Conservation (phyloP, 2,113 vertebrate species). For the Apteryx owenii region DNA sequence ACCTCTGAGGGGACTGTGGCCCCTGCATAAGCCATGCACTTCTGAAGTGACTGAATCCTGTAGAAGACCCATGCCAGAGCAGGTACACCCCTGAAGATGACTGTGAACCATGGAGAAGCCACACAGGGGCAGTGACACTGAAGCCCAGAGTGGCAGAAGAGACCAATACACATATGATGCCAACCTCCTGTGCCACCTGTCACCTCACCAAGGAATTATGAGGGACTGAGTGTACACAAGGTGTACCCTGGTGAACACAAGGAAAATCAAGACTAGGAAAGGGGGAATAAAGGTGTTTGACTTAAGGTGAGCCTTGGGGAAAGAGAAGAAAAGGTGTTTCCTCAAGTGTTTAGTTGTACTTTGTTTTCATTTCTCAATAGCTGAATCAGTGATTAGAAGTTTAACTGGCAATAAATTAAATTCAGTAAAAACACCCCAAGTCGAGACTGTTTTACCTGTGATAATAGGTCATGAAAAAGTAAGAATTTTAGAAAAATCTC, state of each 20-base stretch:
- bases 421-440: background rate
- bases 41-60: background rate
- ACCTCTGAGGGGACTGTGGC: background rate
- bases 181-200: background rate
- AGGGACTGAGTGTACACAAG: background rate
- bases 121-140: background rate
- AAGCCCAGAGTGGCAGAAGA: background rate
- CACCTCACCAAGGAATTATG: background rate
- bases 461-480: background rate
- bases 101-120: background rate
- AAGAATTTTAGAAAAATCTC: background rate
- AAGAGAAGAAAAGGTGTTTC: background rate
- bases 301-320: background rate
- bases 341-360: background rate
- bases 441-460: background rate
- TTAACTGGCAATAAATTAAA: slow-evolving; percentile 17
- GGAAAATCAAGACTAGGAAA: background rate
- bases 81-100: background rate
- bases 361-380: background rate
- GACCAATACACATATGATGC: background rate
- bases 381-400: background rate
- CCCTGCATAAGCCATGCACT: background rate
- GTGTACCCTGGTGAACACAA: background rate
- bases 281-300: background rate
- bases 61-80: background rate